These are phyloP conservation scores for Myocastor coypus DNA, from an alignment of 2,113 vertebrate genomes.

Conservation along the genomic window DNA sequence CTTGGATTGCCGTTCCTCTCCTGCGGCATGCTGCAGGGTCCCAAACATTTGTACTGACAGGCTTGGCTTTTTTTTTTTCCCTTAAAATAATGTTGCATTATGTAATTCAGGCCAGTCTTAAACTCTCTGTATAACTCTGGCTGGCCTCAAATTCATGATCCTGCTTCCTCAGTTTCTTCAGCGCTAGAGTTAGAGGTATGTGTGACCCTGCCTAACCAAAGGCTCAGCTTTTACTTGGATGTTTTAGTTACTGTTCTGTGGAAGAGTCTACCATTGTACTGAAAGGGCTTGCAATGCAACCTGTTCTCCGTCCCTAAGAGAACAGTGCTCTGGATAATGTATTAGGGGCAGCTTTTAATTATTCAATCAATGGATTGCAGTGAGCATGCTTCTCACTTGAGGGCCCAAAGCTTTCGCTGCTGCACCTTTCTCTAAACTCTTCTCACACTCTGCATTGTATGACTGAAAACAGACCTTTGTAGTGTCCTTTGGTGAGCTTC, in stretches of 20 bases:
- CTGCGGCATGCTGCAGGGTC: neutral
- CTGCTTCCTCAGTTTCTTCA: neutral
- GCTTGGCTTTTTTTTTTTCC: neutral
- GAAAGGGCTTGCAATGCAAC: conserved; percentile 17
- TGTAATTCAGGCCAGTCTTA: neutral
- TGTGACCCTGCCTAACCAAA: neutral
- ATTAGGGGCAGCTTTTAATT: neutral
- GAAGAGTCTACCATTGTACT: neutral
- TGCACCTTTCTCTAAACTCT: neutral
- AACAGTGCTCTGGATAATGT: neutral
- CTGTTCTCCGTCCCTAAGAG: neutral
- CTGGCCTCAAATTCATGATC: neutral
- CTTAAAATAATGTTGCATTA: neutral
- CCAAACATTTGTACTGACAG: neutral
- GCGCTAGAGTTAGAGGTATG: neutral
- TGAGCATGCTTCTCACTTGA: neutral
- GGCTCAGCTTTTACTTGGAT: neutral
- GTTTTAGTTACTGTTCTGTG: neutral
- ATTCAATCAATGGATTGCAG: neutral
- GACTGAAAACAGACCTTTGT: neutral
- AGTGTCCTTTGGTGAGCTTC: neutral
- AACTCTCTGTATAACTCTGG: neutral
- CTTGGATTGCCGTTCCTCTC: neutral
- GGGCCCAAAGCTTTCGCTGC: neutral
- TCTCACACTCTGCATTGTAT: neutral